Base-by-base conservation (phyloP, 2,113 vertebrate genomes). In the Cryptotis parvus region DNA sequence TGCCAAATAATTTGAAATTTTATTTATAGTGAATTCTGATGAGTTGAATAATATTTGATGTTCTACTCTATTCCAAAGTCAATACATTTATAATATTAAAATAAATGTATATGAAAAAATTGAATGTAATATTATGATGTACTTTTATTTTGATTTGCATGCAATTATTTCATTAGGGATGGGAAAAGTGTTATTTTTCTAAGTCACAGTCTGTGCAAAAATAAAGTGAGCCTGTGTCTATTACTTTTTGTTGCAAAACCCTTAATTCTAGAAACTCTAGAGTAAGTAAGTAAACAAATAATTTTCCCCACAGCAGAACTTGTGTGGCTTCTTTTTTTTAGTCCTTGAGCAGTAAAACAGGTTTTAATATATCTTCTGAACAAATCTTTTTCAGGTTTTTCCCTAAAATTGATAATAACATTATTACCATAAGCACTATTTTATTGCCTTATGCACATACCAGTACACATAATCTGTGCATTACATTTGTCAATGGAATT, bases 251-350 rank as follows among this genome's bases (percentile, higher is more conserved):
- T 79, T 86, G 43, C 16, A 92, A 65, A 89, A 73, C 15, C 15
- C 83, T 95, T 74, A 76, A 35, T 94, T 91, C 69, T 80, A 63
- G 35, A 80, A 87, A 91, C 27, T 80, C 24, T 12, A 49, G 31
- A 72, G 43, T 66, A 0, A 26, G 3, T 16, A 6, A 35, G 12
- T 24, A 66, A 68, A 82, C 87, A 95, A 91, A 76, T 31, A 68
- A 27, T 37, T 78, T 87, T 89, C 6, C 27, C 39, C 22, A 35
- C 90, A 79, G 58, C 37, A 74, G 26, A 91, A n/a, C 26, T 26
- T 87, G 33, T 70, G 7, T 79, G 35, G 9, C 29, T 49, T 3
- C 29, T 37, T 84, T 87, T 84, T 87, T 87, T 93, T 35, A 15
- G 66, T 22, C 11, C 39, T 73, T 61, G 12, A 58, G 7, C 52